Evolutionary conservation across 2,888 invertebrate genomes (phyloP), one percentile per base, ranked within the genome.

Genomic region (Cosmia pyralina): DNA sequence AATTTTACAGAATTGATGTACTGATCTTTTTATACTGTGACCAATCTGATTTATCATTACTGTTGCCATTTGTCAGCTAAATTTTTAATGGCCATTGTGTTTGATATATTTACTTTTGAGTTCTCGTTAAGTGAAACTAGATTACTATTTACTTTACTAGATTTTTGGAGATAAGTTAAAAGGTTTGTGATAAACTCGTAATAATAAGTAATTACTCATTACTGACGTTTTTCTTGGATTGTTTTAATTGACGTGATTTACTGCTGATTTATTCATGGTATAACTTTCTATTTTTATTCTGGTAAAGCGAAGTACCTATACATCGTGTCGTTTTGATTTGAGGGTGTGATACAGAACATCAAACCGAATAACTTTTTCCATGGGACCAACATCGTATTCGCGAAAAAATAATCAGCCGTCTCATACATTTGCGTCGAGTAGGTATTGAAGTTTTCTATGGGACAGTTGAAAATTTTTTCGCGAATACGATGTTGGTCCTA

Each of bases 31-130:
- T 55, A 22, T 4, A n/a, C 22, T 65, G 48, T 75, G 75, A 15
- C 66, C n/a, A 19, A 57, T 0, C 4, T 41, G 55, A 46, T 68
- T 38, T 50, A 62, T 52, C 62, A 75, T 75, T 75, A 66, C 53
- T 62, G 50, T 48, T 52, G 41, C 50, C 44, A 46, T 57, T 62
- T 57, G 60, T 57, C 60, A 68, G 75, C 46, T 11, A 19, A 28
- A 41, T 69, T 75, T 53, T 59, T 77, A 69, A 69, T 58, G 46
- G 57, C n/a, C 44, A 17, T n/a, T 63, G 59, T 73, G 38, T 69
- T 59, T 48, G 5, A 22, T 34, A 34, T 63, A 48, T 59, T 77
- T 69, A 69, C 58, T 77, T 71, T 53, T 19, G 6, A 63, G 17
- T 55, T 44, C 34, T 55, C 4, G 48, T 48, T 53, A 34, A 63